Percentiles rank a stretch among this genome's conserved stretches.
Conservation (phyloP, 2,113 vertebrate genomes). For the Oxyruncus cristatus region DNA sequence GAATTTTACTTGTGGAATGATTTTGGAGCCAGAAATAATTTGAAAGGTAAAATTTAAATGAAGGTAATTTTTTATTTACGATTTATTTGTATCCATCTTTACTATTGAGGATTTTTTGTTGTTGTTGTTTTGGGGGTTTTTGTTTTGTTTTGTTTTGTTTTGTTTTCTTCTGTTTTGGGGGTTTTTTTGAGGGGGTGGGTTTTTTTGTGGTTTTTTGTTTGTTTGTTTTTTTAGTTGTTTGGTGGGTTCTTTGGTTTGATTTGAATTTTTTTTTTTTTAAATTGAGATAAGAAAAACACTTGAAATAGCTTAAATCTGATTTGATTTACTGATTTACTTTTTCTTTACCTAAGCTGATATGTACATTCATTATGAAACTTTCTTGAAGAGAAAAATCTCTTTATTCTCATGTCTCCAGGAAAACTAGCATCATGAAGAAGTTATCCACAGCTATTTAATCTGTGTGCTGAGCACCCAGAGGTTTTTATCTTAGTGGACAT, state of each 20-base stretch:
- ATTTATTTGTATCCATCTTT: background rate
- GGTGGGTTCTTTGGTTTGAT: too few species aligned
- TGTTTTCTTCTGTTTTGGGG: too few species aligned
- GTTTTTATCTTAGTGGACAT: background rate
- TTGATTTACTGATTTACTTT: background rate
- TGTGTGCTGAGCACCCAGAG: background rate
- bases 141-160: too few species aligned
- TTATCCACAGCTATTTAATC: background rate
- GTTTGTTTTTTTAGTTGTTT: fast-evolving
- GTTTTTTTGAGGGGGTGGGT: too few species aligned
- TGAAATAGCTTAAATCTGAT: background rate
- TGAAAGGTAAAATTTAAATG: background rate
- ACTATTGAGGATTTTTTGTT: background rate
- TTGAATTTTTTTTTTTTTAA: too few species aligned
- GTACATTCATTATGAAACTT: background rate
- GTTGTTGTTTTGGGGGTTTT: background rate
- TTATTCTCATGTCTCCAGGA: background rate
- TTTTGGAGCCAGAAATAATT: background rate
- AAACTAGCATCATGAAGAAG: background rate
- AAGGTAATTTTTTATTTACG: background rate
- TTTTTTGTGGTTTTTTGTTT: too few species aligned
- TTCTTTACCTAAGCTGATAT: background rate
- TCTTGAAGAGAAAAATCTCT: background rate
- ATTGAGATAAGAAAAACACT: background rate
- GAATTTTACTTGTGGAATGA: background rate